Conservation (phyloP, 2,888 invertebrate species). For the Arctia plantaginis region DNA sequence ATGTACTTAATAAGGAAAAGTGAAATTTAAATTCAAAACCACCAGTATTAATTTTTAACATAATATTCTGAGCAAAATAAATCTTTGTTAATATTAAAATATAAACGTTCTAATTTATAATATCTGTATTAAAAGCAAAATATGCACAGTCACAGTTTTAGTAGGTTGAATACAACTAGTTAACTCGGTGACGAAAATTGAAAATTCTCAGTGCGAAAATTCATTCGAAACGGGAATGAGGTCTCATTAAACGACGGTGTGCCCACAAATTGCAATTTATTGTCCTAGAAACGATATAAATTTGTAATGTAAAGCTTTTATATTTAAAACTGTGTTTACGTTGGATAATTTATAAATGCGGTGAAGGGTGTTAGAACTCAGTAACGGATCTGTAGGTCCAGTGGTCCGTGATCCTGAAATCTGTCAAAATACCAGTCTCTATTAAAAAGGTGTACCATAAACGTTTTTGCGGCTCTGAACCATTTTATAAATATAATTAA, state of each 20-base stretch:
- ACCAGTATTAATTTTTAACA: too few species aligned
- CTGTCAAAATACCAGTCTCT: too few species aligned
- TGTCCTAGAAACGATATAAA: conserved; percentile 51
- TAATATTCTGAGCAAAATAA: too few species aligned
- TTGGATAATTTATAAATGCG: not conserved
- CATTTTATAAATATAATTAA: too few species aligned
- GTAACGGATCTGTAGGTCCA: too few species aligned
- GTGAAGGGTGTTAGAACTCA: not conserved
- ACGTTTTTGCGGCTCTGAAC: too few species aligned
- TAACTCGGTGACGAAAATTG: conserved; percentile 58
- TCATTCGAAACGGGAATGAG: conserved; percentile 50
- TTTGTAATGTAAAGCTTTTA: conserved; percentile 46
- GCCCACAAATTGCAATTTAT: conserved; percentile 60
- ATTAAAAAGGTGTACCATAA: too few species aligned
- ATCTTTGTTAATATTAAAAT: not conserved
- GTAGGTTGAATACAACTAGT: conserved; percentile 51
- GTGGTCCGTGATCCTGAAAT: too few species aligned
- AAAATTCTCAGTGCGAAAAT: conserved; percentile 61
- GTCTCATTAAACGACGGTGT: conserved; percentile 53
- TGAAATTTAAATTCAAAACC: too few species aligned
- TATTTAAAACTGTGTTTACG: conserved; percentile 33
- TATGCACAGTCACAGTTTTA: conserved; percentile 29
- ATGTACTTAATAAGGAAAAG: too few species aligned
- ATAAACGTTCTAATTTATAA: not conserved
- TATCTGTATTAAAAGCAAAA: not conserved